A percentile compares a stretch with the other conserved stretches of the same genome.
phyloP scores from a whole-genome alignment of 2,797 vertebrate genomes.

The Cyclura pinguis region DNA sequence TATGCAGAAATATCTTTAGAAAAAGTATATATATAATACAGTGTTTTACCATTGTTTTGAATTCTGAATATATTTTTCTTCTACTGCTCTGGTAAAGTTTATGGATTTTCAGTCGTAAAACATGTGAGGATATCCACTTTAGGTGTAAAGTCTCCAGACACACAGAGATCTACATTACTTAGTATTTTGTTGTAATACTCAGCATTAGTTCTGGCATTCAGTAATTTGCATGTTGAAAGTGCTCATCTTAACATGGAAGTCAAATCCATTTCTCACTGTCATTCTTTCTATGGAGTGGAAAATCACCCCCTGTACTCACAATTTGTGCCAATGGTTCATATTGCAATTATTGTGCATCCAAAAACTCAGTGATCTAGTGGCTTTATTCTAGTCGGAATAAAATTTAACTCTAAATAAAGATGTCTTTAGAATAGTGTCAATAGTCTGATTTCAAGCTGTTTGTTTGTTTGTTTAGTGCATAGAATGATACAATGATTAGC shows the following conservation, averaged over 20 bases:
- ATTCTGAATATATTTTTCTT: neutral
- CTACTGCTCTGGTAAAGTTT: neutral
- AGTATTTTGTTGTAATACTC: neutral
- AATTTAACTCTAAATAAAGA: constrained; percentile 85
- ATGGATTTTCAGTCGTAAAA: constrained; percentile 1
- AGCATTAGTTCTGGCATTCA: constrained; percentile 38
- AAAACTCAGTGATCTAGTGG: constrained; percentile 81
- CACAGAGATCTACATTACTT: neutral
- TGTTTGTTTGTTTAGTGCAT: constrained; percentile 68
- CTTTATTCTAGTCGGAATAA: constrained; percentile 80
- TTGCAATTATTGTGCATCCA: constrained; percentile 80
- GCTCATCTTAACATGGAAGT: constrained; percentile 68
- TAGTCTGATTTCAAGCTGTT: constrained; percentile 79
- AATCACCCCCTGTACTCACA: constrained; percentile 51
- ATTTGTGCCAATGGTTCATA: constrained; percentile 67
- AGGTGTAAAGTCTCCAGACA: neutral
- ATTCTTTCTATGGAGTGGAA: constrained; percentile 60
- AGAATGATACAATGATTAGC: constrained; percentile 77
- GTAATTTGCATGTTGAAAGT: constrained; percentile 66
- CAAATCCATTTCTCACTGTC: constrained; percentile 81
- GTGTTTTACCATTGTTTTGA: neutral
- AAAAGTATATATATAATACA: too few species aligned
- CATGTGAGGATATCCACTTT: constrained; percentile 8
- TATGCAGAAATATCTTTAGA: too few species aligned
- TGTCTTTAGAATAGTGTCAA: constrained; percentile 77